Evolutionary conservation across 2,797 vertebrate species (phyloP), one percentile per base, ranked within the genome.

Genomic region (Sebastes umbrosus): DNA sequence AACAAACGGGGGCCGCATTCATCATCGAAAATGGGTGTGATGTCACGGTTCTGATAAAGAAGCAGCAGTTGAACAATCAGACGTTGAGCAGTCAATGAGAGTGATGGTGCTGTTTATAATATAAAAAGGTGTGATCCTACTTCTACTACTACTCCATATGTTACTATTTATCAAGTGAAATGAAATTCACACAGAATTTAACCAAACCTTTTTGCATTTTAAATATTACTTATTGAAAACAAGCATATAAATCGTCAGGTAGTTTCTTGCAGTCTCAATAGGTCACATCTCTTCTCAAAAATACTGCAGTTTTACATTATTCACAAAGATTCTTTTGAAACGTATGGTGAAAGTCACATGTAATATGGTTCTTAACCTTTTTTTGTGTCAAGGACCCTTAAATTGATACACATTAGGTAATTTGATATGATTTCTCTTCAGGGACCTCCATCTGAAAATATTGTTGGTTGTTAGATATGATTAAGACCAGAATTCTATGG

Each of bases 11-110:
- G 64, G 29, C 67, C 7, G 4, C 54, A 29, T 60, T 69, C 66
- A 9, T 52, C 65, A 34, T 20, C 22, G 5, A 36, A 32, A 52
- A 27, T 39, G 24, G 20, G 29, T 54, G 70, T 36, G 29, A 68
- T 69, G 55, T 79, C 71, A 69, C 65, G 3, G 65, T 6, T 71
- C 67, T 43, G 69, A 66, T 31, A 34, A 34, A 75, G 27, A 50
- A 70, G 75, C 14, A 75, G 60, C 25, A 63, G 31, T 34, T 63
- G 29, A 69, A 71, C 55, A 57, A 58, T 59, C 58, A 9, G 6
- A 52, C 3, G 3, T 67, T 63, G 8, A 43, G 69, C 67, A 32
- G 13, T 20, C 14, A 29, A 2, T 14, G 16, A 31, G 22, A 69
- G 68, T 0, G 4, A 39, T 36, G 27, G 6, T 58, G 57, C 12